Conservation (phyloP, 2,888 invertebrate species). For the Eristalinus sepulchralis region DNA sequence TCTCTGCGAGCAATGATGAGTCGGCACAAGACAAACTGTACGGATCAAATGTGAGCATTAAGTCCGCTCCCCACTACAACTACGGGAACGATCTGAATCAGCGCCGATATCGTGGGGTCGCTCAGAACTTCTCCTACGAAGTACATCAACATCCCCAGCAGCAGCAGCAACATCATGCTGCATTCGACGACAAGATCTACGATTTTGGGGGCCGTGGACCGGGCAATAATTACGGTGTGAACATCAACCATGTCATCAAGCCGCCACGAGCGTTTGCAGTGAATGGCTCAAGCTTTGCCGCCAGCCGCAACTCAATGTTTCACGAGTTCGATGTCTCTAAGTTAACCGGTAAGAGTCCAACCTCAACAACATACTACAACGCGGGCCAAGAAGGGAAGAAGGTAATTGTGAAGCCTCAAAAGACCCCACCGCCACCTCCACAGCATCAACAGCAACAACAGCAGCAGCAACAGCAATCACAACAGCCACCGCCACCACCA, state of each 20-base stretch:
- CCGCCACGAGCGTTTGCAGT: slow-evolving; percentile 74
- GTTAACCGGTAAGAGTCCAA: slow-evolving; percentile 81
- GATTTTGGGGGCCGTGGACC: slow-evolving; percentile 78
- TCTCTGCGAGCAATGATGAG: slow-evolving; percentile 76
- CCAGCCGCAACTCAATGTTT: slow-evolving; percentile 72
- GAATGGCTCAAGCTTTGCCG: slow-evolving; percentile 73
- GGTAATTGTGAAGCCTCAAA: slow-evolving; percentile 52
- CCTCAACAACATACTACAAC: slow-evolving; percentile 76
- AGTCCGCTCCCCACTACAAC: slow-evolving; percentile 81
- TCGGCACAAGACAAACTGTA: slow-evolving; percentile 79
- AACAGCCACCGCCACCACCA: slow-evolving; percentile 63
- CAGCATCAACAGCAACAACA: slow-evolving; percentile 42
- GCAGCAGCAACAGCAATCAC: slow-evolving; percentile 25
- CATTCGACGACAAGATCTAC: slow-evolving; percentile 79
- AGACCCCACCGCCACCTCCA: slow-evolving; percentile 57
- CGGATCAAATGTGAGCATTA: slow-evolving; percentile 81
- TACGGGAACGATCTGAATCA: slow-evolving; percentile 73
- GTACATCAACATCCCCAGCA: slow-evolving; percentile 43
- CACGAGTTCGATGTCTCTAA: slow-evolving; percentile 81
- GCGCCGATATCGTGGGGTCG: slow-evolving; percentile 59
- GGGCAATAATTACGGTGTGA: slow-evolving; percentile 76
- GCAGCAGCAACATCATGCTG: slow-evolving; percentile 73
- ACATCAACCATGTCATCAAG: slow-evolving; percentile 72
- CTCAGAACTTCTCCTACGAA: slow-evolving; percentile 55
- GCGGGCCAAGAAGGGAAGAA: slow-evolving; percentile 73